These are phyloP conservation scores for Drosophila subobscura DNA, from an alignment of 1,140 invertebrate genomes.

Conservation along the genomic window DNA sequence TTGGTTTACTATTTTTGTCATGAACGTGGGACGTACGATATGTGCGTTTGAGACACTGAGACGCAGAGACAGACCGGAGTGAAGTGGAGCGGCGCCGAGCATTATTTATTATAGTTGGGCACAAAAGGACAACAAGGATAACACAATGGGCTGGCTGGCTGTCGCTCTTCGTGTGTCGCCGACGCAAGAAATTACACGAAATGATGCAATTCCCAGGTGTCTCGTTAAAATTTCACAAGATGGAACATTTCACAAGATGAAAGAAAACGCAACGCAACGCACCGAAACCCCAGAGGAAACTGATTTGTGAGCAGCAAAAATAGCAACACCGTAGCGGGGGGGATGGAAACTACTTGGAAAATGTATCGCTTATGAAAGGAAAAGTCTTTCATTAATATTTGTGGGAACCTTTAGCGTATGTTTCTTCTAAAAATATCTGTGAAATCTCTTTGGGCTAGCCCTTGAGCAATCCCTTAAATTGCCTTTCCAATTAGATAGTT, in stretches of 20 bases:
- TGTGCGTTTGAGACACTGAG: conserved; percentile 36
- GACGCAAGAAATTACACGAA: conserved; percentile 61
- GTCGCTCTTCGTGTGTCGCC: conserved; percentile 2
- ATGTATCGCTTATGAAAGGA: too few species aligned
- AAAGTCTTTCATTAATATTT: too few species aligned
- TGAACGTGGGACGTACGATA: conserved; percentile 22
- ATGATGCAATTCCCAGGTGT: conserved; percentile 70
- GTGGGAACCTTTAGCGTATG: too few species aligned
- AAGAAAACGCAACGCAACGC: conserved; percentile 24
- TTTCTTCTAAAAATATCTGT: too few species aligned
- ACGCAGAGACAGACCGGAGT: neutral
- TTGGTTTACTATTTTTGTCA: conserved; percentile 3
- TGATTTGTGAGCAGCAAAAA: too few species aligned
- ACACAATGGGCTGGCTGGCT: conserved; percentile 44
- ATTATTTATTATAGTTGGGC: conserved; percentile 79
- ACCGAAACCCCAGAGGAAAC: neutral
- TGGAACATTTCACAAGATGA: conserved; percentile 25
- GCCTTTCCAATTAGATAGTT: too few species aligned
- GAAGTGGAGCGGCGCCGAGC: conserved; percentile 16
- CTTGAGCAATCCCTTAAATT: too few species aligned
- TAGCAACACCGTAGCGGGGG: too few species aligned
- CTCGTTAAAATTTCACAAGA: conserved; percentile 72
- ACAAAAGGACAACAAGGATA: conserved; percentile 68
- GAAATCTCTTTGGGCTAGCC: too few species aligned
- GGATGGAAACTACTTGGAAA: too few species aligned